phyloP scores from a whole-genome alignment of 2,113 vertebrate genomes.

The Bombycilla garrulus region DNA sequence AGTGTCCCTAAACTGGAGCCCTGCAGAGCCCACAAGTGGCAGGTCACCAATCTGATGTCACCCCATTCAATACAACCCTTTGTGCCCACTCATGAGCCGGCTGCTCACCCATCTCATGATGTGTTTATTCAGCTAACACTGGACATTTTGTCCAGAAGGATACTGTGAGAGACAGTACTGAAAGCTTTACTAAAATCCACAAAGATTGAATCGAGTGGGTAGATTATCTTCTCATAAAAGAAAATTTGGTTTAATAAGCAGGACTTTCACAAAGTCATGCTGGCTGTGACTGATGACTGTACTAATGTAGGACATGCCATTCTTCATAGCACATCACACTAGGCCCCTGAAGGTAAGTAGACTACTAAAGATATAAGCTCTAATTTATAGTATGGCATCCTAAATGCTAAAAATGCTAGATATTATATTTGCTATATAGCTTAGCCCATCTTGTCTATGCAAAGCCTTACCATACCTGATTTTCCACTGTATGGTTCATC shows the following conservation, averaged over 20 bases:
- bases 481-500: background rate
- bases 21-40: background rate
- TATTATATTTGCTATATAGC: background rate
- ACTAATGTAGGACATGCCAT: background rate
- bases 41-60: background rate
- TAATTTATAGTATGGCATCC: background rate
- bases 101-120: background rate
- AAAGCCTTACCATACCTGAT: background rate
- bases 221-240: background rate
- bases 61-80: accelerated
- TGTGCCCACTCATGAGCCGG: accelerated
- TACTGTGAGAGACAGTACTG: background rate
- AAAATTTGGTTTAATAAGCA: accelerated
- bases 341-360: background rate
- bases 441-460: background rate
- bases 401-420: background rate
- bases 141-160: background rate
- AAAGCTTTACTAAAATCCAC: background rate
- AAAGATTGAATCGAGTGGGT: background rate
- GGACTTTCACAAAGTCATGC: background rate
- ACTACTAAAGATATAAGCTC: background rate
- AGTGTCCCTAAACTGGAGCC: background rate
- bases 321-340: background rate
- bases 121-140: background rate
- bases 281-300: background rate